These are phyloP conservation scores for Ectropis crepuscularia DNA, from an alignment of 2,888 invertebrate genomes.

Conservation along the genomic window DNA sequence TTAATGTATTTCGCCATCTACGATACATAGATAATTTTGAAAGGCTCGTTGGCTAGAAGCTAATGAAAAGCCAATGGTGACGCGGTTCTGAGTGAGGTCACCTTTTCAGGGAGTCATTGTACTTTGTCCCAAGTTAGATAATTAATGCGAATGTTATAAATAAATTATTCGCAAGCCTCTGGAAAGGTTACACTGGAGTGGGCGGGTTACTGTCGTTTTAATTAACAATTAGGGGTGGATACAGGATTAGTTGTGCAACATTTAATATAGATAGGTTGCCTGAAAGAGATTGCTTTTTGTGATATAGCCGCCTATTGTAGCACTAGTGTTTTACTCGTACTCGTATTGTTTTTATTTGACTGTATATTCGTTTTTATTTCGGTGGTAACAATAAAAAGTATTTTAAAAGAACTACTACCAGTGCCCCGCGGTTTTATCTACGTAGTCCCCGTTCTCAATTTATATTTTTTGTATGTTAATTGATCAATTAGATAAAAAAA, in stretches of 20 bases:
- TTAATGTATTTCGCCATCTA: neutral
- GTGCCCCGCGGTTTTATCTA: no score
- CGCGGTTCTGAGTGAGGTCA: conserved; percentile 10
- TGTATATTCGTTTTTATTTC: no score
- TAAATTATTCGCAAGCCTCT: conserved; percentile 9
- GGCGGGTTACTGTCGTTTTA: conserved; percentile 4
- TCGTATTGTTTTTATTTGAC: no score
- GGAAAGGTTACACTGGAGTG: conserved; percentile 2
- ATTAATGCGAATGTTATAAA: conserved; percentile 14
- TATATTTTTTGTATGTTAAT: no score
- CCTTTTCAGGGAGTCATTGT: conserved; percentile 5
- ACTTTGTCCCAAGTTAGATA: conserved; percentile 10
- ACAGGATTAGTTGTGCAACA: no score
- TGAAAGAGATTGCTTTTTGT: neutral
- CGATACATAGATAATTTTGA: neutral
- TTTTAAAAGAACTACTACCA: no score
- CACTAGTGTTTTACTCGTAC: no score
- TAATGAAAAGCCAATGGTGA: conserved; percentile 8
- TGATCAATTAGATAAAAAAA: no score
- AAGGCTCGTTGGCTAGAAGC: neutral
- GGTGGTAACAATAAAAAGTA: no score
- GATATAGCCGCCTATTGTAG: no score
- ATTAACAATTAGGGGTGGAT: neutral
- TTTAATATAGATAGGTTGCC: no score
- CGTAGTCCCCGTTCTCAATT: no score